These are phyloP conservation scores for Emydoidea blandingii DNA, from an alignment of 2,797 vertebrate species.

Conservation along the genomic window DNA sequence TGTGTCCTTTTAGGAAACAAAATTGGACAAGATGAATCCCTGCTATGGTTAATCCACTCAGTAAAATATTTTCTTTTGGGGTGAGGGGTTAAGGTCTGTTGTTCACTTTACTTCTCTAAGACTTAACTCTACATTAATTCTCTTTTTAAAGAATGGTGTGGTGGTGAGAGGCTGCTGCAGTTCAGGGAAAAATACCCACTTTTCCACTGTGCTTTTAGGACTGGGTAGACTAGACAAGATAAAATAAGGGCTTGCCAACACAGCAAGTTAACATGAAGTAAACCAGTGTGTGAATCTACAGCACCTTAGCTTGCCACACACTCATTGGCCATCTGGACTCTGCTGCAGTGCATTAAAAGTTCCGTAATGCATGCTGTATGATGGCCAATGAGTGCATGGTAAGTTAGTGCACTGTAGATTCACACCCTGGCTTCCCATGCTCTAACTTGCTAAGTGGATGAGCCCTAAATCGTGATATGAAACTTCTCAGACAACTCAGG, in stretches of 20 bases:
- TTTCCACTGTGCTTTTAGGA: neutral
- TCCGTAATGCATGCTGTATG: neutral
- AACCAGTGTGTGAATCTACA: neutral
- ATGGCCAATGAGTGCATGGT: neutral
- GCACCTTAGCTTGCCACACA: neutral
- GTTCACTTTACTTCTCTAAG: accelerated
- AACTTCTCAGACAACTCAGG: neutral
- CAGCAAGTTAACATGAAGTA: neutral
- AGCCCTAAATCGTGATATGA: neutral
- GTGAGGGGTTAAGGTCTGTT: neutral
- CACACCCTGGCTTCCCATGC: neutral
- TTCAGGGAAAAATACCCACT: neutral
- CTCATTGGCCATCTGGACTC: neutral
- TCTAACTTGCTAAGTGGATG: neutral
- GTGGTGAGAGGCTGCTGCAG: neutral
- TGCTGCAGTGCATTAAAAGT: neutral
- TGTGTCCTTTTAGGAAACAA: neutral
- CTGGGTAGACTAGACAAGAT: neutral
- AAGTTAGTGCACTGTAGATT: neutral
- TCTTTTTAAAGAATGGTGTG: neutral
- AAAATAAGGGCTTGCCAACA: accelerated
- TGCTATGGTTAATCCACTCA: neutral
- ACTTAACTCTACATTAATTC: neutral
- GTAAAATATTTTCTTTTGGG: neutral
- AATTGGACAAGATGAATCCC: neutral